Conservation (phyloP, 2,113 vertebrate species). For the Numenius arquata region DNA sequence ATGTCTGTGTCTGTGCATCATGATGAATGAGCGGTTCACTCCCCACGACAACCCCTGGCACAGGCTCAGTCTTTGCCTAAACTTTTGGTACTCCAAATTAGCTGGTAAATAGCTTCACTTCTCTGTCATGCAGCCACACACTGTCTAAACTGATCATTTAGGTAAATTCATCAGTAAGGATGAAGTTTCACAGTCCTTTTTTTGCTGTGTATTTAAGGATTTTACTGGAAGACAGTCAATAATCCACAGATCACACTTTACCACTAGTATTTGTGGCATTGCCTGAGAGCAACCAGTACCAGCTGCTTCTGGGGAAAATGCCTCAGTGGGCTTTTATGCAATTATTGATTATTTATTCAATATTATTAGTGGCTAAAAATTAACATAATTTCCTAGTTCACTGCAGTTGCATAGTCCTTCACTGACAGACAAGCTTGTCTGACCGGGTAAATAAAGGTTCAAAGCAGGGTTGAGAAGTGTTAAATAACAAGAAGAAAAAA, state of each 20-base stretch:
- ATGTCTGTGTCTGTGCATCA: neutral
- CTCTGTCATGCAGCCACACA: neutral
- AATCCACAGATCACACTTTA: neutral
- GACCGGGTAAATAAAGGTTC: neutral
- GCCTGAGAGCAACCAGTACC: neutral
- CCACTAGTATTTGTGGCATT: neutral
- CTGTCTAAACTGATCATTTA: neutral
- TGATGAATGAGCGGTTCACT: accelerated
- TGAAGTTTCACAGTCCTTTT: neutral
- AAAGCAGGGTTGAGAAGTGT: neutral
- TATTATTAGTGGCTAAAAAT: neutral
- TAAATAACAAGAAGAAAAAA: neutral
- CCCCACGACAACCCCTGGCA: too few relatives aligned
- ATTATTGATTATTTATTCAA: neutral
- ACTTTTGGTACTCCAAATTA: neutral
- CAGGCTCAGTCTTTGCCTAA: neutral
- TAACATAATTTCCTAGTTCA: neutral
- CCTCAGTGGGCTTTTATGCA: neutral
- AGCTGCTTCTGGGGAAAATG: neutral
- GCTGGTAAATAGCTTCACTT: neutral
- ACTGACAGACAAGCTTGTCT: neutral
- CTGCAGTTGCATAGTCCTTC: neutral
- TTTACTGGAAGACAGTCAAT: neutral
- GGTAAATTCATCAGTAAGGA: neutral
- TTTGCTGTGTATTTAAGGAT: neutral